Evolutionary conservation across 2,113 vertebrate species (phyloP).

Genomic region (Pipra filicauda): DNA sequence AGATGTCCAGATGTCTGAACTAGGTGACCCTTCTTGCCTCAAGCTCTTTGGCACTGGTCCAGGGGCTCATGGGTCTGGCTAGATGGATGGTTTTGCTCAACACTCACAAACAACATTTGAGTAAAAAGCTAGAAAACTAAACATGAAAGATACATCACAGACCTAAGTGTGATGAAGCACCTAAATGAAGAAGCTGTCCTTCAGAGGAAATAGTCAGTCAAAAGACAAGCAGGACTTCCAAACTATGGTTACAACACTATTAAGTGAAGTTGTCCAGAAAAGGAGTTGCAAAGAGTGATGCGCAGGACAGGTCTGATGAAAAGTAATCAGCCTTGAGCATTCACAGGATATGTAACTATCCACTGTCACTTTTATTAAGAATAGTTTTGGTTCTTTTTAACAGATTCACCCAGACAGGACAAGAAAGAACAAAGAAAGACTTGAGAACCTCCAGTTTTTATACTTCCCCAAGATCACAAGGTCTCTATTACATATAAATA

Average conservation of each 20-base stretch:
- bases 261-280: background rate
- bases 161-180: background rate
- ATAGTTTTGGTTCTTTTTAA: background rate
- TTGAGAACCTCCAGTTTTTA: background rate
- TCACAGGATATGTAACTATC: background rate
- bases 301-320: background rate
- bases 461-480: background rate
- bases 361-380: background rate
- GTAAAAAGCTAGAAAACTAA: background rate
- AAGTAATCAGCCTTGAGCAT: background rate
- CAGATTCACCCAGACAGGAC: background rate
- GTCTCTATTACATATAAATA: background rate
- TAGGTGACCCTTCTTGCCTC: background rate
- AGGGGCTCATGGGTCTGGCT: background rate
- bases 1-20: background rate
- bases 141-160: background rate
- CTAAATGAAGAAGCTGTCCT: background rate
- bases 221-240: background rate
- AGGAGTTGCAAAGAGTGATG: background rate
- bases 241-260: background rate
- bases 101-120: background rate
- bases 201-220: background rate
- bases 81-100: background rate
- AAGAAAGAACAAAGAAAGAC: background rate
- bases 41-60: background rate